Evolutionary conservation across 2,888 invertebrate genomes (phyloP).

Genomic region (Tetragonula carbonaria): DNA sequence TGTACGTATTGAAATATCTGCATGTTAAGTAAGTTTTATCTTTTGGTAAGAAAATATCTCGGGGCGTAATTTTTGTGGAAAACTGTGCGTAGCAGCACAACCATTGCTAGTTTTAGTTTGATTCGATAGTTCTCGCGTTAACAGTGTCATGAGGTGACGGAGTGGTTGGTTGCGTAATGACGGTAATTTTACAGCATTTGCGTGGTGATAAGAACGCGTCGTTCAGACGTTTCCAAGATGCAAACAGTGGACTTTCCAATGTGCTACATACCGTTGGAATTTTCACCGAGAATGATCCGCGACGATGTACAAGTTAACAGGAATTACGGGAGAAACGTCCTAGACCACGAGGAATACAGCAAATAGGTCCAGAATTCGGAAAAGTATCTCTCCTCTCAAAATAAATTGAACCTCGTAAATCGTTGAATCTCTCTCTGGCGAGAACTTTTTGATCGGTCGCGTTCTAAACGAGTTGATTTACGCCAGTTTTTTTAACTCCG

Average conservation of each 20-base stretch:
- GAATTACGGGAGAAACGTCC: no score
- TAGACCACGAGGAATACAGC: not conserved
- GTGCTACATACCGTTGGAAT: constrained; percentile 15
- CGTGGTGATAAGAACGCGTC: constrained; percentile 30
- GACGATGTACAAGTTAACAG: constrained; percentile 1
- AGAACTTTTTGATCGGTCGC: constrained; percentile 5
- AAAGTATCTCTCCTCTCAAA: constrained; percentile 2
- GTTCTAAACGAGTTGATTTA: constrained; percentile 43
- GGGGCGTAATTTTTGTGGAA: not conserved
- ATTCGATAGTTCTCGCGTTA: not conserved
- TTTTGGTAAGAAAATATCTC: not conserved
- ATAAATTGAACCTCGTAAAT: constrained; percentile 31
- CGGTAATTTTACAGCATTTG: constrained; percentile 32
- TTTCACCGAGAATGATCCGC: not conserved
- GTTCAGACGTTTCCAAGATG: constrained; percentile 1
- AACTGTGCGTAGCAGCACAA: not conserved
- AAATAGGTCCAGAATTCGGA: not conserved
- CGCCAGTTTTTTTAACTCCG: constrained; percentile 43
- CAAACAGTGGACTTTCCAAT: not conserved
- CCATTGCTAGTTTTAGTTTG: not conserved
- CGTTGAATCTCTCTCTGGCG: constrained; percentile 2
- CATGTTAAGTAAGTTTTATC: not conserved
- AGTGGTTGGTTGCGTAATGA: constrained; percentile 29
- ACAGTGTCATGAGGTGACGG: not conserved
- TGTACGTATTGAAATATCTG: not conserved